Conservation (phyloP, 1,140 invertebrate species). For the Harpegnathos saltator region DNA sequence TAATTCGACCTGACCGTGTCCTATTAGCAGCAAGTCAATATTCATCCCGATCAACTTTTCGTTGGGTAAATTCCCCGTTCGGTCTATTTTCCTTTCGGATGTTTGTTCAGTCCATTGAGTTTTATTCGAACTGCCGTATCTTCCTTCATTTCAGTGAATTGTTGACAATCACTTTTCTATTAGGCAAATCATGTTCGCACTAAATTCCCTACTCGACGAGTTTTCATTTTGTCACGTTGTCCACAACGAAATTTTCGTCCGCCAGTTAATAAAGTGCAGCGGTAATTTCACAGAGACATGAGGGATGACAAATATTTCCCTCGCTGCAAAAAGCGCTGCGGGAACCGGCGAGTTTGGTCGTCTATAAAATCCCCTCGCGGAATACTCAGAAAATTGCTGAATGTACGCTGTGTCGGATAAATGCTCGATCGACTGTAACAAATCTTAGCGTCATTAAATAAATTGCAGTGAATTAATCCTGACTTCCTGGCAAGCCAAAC, state of each 20-base stretch:
- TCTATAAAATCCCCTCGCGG: conserved; percentile 20
- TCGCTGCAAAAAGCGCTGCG: neutral
- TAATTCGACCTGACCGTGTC: conserved; percentile 4
- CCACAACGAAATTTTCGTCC: neutral
- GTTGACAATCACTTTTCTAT: neutral
- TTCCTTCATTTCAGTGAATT: conserved; percentile 14
- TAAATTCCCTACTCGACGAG: neutral
- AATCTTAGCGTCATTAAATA: conserved; percentile 35
- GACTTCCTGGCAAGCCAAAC: neutral
- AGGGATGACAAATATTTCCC: conserved; percentile 18
- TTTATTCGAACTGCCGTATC: neutral
- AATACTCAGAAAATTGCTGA: conserved; percentile 4
- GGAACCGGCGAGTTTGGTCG: neutral
- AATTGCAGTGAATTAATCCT: conserved; percentile 37
- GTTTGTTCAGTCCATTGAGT: neutral
- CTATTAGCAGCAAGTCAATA: neutral
- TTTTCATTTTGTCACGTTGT: conserved; percentile 21
- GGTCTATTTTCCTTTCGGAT: neutral
- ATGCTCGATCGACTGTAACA: conserved; percentile 15
- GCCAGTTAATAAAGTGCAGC: neutral
- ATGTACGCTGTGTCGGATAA: conserved; percentile 8
- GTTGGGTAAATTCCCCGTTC: neutral
- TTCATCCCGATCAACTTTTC: conserved; percentile 3
- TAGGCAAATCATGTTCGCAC: conserved; percentile 18
- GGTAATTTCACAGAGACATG: neutral